Conservation (phyloP, 2,888 invertebrate genomes). For the Napeogenes inachia region DNA sequence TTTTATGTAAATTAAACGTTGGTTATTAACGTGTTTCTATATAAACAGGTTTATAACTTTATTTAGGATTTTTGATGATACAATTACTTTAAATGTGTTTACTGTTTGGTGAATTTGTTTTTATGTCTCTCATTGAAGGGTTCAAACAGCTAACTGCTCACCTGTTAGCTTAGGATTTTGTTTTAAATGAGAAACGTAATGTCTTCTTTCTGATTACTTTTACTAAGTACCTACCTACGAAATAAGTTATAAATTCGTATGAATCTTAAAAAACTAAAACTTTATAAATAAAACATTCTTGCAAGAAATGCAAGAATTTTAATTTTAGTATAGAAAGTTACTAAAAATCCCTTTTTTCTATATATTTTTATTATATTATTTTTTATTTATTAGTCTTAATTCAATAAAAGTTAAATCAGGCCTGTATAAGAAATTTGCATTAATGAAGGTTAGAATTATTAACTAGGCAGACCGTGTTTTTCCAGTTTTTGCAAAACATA, state of each 20-base stretch:
- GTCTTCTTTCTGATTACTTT: background rate
- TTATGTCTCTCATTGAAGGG: background rate
- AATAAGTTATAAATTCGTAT: no score
- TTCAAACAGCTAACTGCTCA: background rate
- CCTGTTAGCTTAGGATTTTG: no score
- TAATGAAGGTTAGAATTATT: constrained; percentile 37
- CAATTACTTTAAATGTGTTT: background rate
- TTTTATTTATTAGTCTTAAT: background rate
- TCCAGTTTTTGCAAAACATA: no score
- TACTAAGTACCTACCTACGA: no score
- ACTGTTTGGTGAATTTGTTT: background rate
- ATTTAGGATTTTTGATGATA: background rate
- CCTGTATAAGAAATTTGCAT: constrained; percentile 60
- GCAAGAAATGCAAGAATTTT: no score
- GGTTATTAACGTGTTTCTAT: background rate
- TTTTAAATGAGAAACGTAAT: background rate
- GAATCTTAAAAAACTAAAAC: no score
- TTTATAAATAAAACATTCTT: no score
- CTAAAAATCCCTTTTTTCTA: no score
- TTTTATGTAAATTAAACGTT: constrained; percentile 55
- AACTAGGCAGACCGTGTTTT: constrained; percentile 30
- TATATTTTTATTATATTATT: no score
- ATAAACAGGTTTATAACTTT: background rate
- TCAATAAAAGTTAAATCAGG: background rate
- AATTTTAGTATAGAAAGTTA: no score